phyloP scores from a whole-genome alignment of 1,140 invertebrate species.

The Drosophila orosa region DNA sequence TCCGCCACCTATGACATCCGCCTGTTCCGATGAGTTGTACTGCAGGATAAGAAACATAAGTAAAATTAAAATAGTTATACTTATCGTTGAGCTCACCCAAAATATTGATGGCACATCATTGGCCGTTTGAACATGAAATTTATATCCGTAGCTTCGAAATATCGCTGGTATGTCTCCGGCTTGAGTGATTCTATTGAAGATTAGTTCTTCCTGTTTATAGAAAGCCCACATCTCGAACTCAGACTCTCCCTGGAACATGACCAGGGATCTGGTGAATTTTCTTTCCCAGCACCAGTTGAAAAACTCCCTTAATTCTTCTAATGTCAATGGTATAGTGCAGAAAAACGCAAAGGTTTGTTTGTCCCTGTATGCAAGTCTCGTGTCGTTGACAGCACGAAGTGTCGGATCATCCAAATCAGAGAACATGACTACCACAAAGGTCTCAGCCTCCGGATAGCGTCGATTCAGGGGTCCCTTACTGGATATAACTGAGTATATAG shows the following conservation, averaged over 20 bases:
- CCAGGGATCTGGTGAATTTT: not conserved
- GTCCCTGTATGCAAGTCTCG: not conserved
- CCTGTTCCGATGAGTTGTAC: slow-evolving; percentile 28
- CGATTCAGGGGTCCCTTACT: not conserved
- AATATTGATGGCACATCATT: slow-evolving; percentile 13
- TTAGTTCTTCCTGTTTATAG: not conserved
- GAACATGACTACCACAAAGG: not conserved
- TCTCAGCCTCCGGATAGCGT: not conserved
- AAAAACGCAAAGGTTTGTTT: not conserved
- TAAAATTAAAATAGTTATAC: no score
- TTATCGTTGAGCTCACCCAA: slow-evolving; percentile 3
- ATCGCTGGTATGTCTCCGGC: fast-evolving
- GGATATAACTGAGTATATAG: not conserved
- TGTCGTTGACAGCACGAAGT: not conserved
- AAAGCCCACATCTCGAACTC: not conserved
- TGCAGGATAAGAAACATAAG: not conserved
- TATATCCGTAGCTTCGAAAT: not conserved
- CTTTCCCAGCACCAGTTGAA: not conserved
- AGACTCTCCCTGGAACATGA: not conserved
- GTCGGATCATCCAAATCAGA: slow-evolving; percentile 1
- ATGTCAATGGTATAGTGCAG: not conserved
- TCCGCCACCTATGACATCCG: slow-evolving; percentile 7
- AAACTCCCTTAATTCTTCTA: not conserved
- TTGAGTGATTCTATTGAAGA: not conserved
- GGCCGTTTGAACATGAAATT: not conserved